Evolutionary conservation across 2,113 vertebrate genomes (phyloP).

Genomic region (Phrynosoma blainvillii): DNA sequence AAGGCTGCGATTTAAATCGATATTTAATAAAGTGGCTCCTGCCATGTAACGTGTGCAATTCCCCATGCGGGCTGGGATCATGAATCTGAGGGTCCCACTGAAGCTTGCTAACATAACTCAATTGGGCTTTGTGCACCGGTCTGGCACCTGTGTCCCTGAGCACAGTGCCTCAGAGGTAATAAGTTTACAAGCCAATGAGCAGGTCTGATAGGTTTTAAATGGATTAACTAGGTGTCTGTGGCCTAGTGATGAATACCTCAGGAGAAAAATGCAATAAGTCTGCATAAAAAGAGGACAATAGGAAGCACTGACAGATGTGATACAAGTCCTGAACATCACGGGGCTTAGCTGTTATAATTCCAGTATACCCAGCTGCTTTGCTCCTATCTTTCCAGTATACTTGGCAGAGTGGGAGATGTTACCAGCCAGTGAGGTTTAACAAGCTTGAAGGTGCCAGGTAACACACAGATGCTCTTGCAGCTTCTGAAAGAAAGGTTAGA

Average conservation of each 20-base stretch:
- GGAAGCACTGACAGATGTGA: constrained; percentile 73
- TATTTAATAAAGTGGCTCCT: constrained; percentile 91
- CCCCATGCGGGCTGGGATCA: constrained; percentile 79
- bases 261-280: constrained; percentile 19
- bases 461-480: not conserved
- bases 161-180: constrained; percentile 79
- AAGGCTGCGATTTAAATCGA: constrained; percentile 90
- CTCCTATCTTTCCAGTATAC: constrained; percentile 65
- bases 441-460: constrained; percentile 55
- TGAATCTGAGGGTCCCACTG: constrained; percentile 70
- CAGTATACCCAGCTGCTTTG: constrained; percentile 65
- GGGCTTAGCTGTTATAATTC: not conserved
- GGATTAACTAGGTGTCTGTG: constrained; percentile 85
- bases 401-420: constrained; percentile 39
- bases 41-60: constrained; percentile 82
- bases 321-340: constrained; percentile 50
- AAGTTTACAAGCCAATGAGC: constrained; percentile 84
- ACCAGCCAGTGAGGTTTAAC: not conserved
- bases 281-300: constrained; percentile 71
- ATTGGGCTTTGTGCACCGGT: constrained; percentile 79
- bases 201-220: constrained; percentile 85
- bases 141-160: constrained; percentile 85
- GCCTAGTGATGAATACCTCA: constrained; percentile 77
- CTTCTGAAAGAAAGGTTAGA: constrained; percentile 21
- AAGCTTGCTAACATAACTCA: constrained; percentile 79